Conservation (phyloP, 2,888 invertebrate species). For the Dilophus febrilis region DNA sequence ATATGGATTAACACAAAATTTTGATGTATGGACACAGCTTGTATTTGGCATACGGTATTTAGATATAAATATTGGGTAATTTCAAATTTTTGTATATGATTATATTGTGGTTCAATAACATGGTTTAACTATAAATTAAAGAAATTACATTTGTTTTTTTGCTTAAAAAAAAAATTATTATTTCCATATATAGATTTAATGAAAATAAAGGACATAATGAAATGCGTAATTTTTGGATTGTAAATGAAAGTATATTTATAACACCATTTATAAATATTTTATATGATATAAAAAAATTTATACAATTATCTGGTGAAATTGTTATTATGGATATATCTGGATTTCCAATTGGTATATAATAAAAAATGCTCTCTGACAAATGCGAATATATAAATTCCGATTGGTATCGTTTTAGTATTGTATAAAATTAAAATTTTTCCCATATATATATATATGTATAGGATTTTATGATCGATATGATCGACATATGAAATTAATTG, state of each 20-base stretch:
- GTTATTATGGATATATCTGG: constrained; percentile 69
- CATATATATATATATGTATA: constrained; percentile 7
- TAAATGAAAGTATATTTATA: constrained; percentile 30
- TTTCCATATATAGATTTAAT: neutral
- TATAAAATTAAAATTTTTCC: neutral
- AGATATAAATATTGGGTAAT: constrained; percentile 64
- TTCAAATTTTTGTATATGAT: constrained; percentile 15
- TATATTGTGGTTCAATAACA: neutral
- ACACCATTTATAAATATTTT: constrained; percentile 47
- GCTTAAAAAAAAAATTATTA: neutral
- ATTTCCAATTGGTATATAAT: constrained; percentile 45
- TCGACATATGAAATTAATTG: constrained; percentile 34
- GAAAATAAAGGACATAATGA: constrained; percentile 5
- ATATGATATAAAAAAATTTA: constrained; percentile 50
- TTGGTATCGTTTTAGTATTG: too few relatives aligned
- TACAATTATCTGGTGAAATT: constrained; percentile 49
- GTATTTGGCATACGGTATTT: constrained; percentile 69
- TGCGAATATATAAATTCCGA: too few relatives aligned
- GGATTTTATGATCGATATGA: constrained; percentile 26
- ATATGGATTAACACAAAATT: constrained; percentile 45
- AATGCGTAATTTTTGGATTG: constrained; percentile 22
- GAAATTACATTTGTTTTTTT: neutral
- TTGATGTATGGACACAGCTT: constrained; percentile 67
- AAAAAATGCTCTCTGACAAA: too few relatives aligned
- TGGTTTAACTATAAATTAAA: neutral